Evolutionary conservation across 2,888 invertebrate genomes (phyloP), one percentile per base, ranked within the genome.

Genomic region (Lucinisca nassula): DNA sequence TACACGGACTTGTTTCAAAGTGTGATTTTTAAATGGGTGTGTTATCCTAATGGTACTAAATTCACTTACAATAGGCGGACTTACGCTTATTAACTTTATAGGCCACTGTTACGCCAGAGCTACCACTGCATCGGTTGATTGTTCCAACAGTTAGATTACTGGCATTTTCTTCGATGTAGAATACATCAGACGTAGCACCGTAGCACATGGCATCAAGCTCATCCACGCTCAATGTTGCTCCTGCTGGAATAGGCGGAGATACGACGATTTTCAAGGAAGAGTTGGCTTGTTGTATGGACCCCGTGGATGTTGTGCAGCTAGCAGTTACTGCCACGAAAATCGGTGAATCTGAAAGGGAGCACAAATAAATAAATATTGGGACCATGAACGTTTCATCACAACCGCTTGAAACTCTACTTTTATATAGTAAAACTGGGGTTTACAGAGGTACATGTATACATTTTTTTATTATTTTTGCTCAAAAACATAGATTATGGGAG

Each of bases 31-130:
- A n/a, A n/a, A n/a, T n/a, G n/a, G n/a, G n/a, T n/a, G n/a, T n/a
- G n/a, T n/a, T n/a, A n/a, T n/a, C n/a, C n/a, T n/a, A n/a, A n/a
- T n/a, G n/a, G n/a, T n/a, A n/a, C n/a, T n/a, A n/a, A n/a, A n/a
- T n/a, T n/a, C n/a, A n/a, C n/a, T n/a, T n/a, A n/a, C n/a, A n/a
- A n/a, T n/a, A n/a, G 12, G 27, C 12, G 17, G 27, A 85, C 88
- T 85, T 81, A 88, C 88, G 85, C 83, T 82, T 85, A n/a, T 82
- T 55, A n/a, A 86, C 61, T 17, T 17, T 70, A 67, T 88, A 88
- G 38, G 30, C 61, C 30, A 79, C 32, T 32, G 67, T 35, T n/a
- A 80, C 78, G 0, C 67, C 77, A 27, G 55, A 40, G 24, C 73
- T 67, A 2, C 72, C 35, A 8, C 37, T 24, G 40, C 88, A 88